phyloP scores from a whole-genome alignment of 1,140 invertebrate genomes.

The Phenacoccus solenopsis region DNA sequence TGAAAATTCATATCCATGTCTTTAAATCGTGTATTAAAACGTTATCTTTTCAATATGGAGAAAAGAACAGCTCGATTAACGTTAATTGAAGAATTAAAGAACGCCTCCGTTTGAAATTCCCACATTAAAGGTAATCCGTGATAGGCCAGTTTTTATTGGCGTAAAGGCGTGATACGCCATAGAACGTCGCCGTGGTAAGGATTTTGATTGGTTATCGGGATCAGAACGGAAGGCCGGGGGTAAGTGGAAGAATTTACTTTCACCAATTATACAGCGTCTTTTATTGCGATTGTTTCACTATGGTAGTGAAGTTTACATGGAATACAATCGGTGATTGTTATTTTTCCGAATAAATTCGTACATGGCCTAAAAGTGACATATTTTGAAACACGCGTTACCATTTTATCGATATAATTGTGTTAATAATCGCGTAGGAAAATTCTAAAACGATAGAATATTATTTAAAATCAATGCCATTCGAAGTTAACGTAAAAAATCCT shows the following conservation, averaged over 20 bases:
- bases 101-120: not conserved
- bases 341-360: not conserved
- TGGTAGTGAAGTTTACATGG: not conserved
- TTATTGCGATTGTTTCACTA: not conserved
- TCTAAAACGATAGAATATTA: not conserved
- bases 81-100: not conserved
- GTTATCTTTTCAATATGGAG: not conserved
- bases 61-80: no score
- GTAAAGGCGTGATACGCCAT: not conserved
- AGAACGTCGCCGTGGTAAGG: not conserved
- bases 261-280: not conserved
- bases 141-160: not conserved
- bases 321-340: not conserved
- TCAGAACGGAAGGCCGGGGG: not conserved
- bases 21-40: no score
- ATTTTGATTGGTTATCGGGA: not conserved
- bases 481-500: not conserved
- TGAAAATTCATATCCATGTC: no score
- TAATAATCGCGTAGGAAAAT: not conserved
- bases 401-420: not conserved
- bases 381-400: constrained; percentile 1
- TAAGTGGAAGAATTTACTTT: not conserved
- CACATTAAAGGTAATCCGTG: not conserved
- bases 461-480: no score
- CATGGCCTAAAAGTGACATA: constrained; percentile 1